Evolutionary conservation across 92 coral and sea anemone species (phyloP).

Genomic region (Parazoanthus darwini): DNA sequence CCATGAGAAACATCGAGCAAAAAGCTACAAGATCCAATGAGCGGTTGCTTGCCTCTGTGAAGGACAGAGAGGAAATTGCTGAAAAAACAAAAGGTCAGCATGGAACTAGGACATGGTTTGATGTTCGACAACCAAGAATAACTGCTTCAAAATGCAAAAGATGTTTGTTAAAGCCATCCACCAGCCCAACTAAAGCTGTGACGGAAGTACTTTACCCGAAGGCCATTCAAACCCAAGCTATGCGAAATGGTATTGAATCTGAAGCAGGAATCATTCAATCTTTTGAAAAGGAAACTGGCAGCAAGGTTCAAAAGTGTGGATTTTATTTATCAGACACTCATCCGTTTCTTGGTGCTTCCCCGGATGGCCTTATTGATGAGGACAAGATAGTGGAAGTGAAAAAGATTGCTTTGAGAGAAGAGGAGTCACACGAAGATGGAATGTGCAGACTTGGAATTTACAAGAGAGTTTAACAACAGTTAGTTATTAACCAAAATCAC

Average conservation of each 20-base stretch:
- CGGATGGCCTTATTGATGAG: too few relatives aligned
- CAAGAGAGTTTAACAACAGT: neutral
- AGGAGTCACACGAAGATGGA: conserved; percentile 2
- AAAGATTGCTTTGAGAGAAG: neutral
- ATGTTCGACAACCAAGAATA: conserved; percentile 68
- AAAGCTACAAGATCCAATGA: conserved; percentile 55
- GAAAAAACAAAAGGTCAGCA: conserved; percentile 61
- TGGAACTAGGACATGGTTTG: conserved; percentile 57
- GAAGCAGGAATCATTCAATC: too few relatives aligned
- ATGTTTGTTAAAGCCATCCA: conserved; percentile 44
- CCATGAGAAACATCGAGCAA: conserved; percentile 57
- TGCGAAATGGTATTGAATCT: too few relatives aligned
- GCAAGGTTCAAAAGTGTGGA: too few relatives aligned
- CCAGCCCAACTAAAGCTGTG: conserved; percentile 63
- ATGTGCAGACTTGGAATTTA: conserved; percentile 13
- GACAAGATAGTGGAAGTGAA: too few relatives aligned
- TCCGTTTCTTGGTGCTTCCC: too few relatives aligned
- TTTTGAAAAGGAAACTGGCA: too few relatives aligned
- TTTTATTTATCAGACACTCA: too few relatives aligned
- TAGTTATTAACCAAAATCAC: conserved; percentile 21
- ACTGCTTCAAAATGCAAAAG: conserved; percentile 68
- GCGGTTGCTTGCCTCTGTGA: conserved; percentile 52
- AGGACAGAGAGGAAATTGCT: conserved; percentile 49
- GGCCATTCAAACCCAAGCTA: too few relatives aligned
- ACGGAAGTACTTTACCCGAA: conserved; percentile 11